Evolutionary conservation across 2,888 invertebrate genomes (phyloP), one percentile per base, ranked within the genome.

Genomic region (Cerceris rybyensis): DNA sequence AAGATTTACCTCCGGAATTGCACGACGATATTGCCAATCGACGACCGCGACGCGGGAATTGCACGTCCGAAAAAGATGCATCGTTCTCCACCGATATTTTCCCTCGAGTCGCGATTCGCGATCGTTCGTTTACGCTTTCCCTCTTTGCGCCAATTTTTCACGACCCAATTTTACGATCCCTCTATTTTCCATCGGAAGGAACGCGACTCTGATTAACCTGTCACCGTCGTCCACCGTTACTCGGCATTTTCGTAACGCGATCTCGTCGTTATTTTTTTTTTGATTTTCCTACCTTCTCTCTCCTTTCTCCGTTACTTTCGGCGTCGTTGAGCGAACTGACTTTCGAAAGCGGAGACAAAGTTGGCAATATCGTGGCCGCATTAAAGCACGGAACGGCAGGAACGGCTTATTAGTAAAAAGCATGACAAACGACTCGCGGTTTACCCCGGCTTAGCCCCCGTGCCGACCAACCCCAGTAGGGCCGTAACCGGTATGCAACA

Each of bases 371-470:
- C 79, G 78, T 61, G 78, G 64, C 70, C 83, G 85, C 84, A 81
- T 86, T 87, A 86, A 85, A 85, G 83, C 81, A 55, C 65, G 71
- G 74, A 86, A 72, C 83, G 83, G 83, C 78, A 84, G 77, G 77
- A 80, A 70, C 81, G 83, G 90, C 88, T 89, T 89, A 89, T 89
- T 89, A 89, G 89, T 89, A 89, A 89, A 89, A 89, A 89, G 89
- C 88, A 90, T 89, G 89, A 89, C 88, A 90, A 90, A 89, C 88
- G 90, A 85, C 86, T 86, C 86, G 89, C 82, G 89, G 89, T 90
- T 89, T 89, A 88, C 85, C 88, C 85, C 73, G 88, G 86, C 86
- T 88, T 87, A 87, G 86, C 81, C 80, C 79, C 80, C 28, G 28
- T 28, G 83, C 75, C 77, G 82, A 85, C 86, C 85, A 86, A 85